Percentiles rank a stretch among this genome's conserved stretches.
Evolutionary conservation across 2,888 invertebrate genomes (phyloP).

Genomic region (Tinea semifulvella): DNA sequence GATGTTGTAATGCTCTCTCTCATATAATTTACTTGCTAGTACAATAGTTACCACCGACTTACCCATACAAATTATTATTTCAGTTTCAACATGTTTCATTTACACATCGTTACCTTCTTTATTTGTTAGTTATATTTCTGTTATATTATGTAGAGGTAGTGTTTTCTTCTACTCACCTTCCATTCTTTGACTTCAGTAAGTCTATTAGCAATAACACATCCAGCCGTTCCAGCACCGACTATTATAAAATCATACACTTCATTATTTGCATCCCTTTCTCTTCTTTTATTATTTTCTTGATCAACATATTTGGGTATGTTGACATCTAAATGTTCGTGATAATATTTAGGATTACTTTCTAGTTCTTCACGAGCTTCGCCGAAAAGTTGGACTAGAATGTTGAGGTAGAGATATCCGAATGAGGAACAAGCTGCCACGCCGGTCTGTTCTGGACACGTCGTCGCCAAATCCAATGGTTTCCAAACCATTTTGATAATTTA

Average conservation of each 20-base stretch:
- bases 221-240: slow-evolving; percentile 43
- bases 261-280: slow-evolving; percentile 13
- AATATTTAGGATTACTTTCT: not conserved
- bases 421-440: slow-evolving; percentile 32
- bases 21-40: too few relatives aligned
- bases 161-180: too few relatives aligned
- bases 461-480: slow-evolving; percentile 25
- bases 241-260: slow-evolving; percentile 41
- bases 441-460: slow-evolving; percentile 27
- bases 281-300: slow-evolving; percentile 13
- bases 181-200: slow-evolving; percentile 31
- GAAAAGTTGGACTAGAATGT: slow-evolving; percentile 32
- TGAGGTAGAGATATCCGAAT: slow-evolving; percentile 35
- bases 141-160: too few relatives aligned
- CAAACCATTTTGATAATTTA: slow-evolving; percentile 23
- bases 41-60: too few relatives aligned
- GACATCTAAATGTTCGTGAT: not conserved
- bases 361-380: slow-evolving; percentile 30
- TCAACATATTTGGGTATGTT: not conserved
- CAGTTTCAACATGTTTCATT: too few relatives aligned
- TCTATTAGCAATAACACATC: slow-evolving; percentile 41
- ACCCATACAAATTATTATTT: too few relatives aligned
- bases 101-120: too few relatives aligned
- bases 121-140: too few relatives aligned
- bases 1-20: too few relatives aligned